A percentile compares a stretch with the other conserved stretches of the same genome.
Evolutionary conservation across 2,113 vertebrate genomes (phyloP).

Genomic region (Gorsachius goisagi): DNA sequence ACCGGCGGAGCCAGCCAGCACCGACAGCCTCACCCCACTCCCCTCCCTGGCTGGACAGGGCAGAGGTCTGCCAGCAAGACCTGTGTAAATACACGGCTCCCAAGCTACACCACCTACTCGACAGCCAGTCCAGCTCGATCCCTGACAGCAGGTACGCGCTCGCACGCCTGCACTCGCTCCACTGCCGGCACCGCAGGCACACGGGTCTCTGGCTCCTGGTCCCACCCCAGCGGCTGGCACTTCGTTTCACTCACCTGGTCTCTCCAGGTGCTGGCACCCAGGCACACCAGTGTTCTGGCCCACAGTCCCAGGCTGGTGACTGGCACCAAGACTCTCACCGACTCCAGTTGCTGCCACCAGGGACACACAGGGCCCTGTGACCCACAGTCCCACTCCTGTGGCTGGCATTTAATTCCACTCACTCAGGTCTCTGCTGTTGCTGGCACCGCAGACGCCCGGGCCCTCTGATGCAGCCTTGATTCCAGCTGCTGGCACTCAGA

Average conservation of each 20-base stretch:
- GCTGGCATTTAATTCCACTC: neutral
- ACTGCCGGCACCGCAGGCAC: neutral
- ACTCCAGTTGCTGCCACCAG: neutral
- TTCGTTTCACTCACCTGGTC: neutral
- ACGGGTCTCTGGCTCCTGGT: neutral
- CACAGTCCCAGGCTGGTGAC: neutral
- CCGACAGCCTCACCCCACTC: neutral
- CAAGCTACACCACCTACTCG: neutral
- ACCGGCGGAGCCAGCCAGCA: neutral
- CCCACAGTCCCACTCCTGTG: neutral
- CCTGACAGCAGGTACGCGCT: neutral
- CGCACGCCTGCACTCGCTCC: accelerated
- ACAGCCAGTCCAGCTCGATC: neutral
- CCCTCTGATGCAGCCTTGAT: too few species aligned
- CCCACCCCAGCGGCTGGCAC: neutral
- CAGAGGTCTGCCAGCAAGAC: neutral
- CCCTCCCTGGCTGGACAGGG: too few species aligned
- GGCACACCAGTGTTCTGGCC: too few species aligned
- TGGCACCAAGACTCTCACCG: neutral
- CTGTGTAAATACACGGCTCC: neutral
- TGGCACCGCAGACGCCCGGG: neutral
- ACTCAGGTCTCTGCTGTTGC: neutral
- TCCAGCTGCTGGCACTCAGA: neutral
- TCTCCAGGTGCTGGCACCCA: neutral
- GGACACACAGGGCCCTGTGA: neutral